Conservation (phyloP, 2,113 vertebrate genomes). For the Anas platyrhynchos region DNA sequence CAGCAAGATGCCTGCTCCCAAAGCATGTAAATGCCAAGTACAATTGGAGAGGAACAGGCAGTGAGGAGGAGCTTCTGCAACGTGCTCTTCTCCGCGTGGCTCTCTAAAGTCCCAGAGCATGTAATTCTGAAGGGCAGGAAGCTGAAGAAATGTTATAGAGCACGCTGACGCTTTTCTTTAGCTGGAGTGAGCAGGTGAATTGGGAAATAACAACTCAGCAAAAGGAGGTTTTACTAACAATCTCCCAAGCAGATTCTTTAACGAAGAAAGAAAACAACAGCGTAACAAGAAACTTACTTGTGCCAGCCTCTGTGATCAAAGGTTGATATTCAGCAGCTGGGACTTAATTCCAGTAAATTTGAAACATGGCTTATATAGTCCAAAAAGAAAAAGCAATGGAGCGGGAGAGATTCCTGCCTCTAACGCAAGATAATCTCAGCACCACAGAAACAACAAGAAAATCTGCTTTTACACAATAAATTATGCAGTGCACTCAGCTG, state of each 20-base stretch:
- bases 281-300: background rate
- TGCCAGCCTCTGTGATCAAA: background rate
- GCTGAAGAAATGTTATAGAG: background rate
- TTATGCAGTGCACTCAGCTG: background rate
- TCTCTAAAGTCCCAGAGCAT: background rate
- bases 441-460: background rate
- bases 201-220: background rate
- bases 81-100: fast-evolving
- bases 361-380: background rate
- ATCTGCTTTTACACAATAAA: background rate
- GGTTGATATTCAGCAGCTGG: background rate
- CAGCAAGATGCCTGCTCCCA: background rate
- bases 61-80: background rate
- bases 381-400: background rate
- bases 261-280: background rate
- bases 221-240: background rate
- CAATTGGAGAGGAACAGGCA: background rate
- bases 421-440: background rate
- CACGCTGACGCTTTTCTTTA: background rate
- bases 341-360: background rate
- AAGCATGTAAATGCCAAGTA: background rate
- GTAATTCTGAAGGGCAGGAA: background rate
- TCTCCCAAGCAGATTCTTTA: background rate
- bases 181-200: background rate
- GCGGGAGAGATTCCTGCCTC: background rate